phyloP scores from a whole-genome alignment of 1,140 invertebrate species.

The Idris sp. region DNA sequence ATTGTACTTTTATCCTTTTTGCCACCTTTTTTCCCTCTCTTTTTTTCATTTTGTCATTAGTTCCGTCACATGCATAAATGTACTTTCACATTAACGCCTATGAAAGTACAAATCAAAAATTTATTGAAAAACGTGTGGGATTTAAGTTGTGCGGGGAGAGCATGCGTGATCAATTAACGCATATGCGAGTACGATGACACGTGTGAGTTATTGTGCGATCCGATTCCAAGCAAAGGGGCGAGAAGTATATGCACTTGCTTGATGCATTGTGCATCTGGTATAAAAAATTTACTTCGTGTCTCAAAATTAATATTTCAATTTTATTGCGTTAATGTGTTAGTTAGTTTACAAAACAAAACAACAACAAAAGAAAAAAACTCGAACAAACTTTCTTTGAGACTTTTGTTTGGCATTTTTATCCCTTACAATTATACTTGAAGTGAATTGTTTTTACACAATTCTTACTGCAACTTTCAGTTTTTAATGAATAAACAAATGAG shows the following conservation, averaged over 20 bases:
- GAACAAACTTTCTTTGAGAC: no score
- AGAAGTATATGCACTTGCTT: slow-evolving; percentile 51
- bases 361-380: no score
- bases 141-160: slow-evolving; percentile 30
- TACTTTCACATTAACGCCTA: slow-evolving; percentile 50
- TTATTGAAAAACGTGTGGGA: slow-evolving; percentile 57
- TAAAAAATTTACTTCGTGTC: slow-evolving; percentile 26
- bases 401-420: no score
- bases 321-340: no score
- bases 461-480: no score
- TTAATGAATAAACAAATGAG: no score
- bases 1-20: slow-evolving; percentile 52
- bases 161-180: slow-evolving; percentile 58
- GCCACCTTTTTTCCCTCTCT: slow-evolving; percentile 38
- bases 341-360: no score
- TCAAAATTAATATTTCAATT: slow-evolving; percentile 24
- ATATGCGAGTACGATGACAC: slow-evolving; percentile 57
- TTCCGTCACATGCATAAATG: slow-evolving; percentile 48
- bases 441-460: no score
- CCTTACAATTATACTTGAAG: no score
- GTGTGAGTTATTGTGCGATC: slow-evolving; percentile 59
- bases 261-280: slow-evolving; percentile 43
- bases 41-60: slow-evolving; percentile 54
- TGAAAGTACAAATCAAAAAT: slow-evolving; percentile 51
- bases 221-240: slow-evolving; percentile 43